Percentiles rank a stretch among this genome's conserved stretches.
Conservation (phyloP, 1,140 invertebrate species). For the Cylas formicarius region DNA sequence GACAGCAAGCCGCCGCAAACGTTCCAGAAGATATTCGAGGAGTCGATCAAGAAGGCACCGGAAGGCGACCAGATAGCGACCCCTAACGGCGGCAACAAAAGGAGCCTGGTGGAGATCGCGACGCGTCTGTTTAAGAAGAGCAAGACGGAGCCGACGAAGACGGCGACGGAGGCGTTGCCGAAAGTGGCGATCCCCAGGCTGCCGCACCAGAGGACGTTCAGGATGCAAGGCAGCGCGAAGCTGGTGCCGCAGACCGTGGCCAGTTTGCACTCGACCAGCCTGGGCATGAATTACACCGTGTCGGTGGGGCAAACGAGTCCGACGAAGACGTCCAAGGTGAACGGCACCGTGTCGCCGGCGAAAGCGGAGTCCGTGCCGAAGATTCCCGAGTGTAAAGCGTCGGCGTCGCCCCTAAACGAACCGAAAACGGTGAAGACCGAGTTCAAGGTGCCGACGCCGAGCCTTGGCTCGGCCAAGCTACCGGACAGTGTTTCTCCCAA, state of each 20-base stretch:
- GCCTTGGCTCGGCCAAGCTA: constrained; percentile 14
- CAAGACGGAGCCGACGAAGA: constrained; percentile 30
- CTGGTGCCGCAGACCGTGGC: constrained; percentile 26
- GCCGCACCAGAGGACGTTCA: constrained; percentile 19
- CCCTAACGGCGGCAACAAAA: constrained; percentile 16
- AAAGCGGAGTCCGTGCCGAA: constrained; percentile 17
- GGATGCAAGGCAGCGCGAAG: constrained; percentile 2
- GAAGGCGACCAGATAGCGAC: constrained; percentile 9
- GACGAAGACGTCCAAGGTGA: constrained; percentile 14
- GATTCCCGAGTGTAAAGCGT: constrained; percentile 8
- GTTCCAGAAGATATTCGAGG: constrained; percentile 42
- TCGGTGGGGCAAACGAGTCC: constrained; percentile 30
- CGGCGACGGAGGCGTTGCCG: constrained; percentile 1
- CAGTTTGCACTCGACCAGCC: constrained; percentile 35
- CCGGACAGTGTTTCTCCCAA: constrained; percentile 18
- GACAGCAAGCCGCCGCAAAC: constrained; percentile 21
- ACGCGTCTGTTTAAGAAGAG: constrained; percentile 34
- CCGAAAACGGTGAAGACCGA: constrained; percentile 11
- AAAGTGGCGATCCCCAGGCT: constrained; percentile 29
- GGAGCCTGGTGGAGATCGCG: constrained; percentile 37
- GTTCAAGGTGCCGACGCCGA: constrained; percentile 18
- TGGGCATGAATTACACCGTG: constrained; percentile 40
- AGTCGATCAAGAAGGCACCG: constrained; percentile 33
- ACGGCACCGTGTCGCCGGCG: constrained; percentile 16
- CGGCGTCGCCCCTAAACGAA: constrained; percentile 17